These are phyloP conservation scores for Nymphalis c-album DNA, from an alignment of 2,888 invertebrate species.

Conservation along the genomic window DNA sequence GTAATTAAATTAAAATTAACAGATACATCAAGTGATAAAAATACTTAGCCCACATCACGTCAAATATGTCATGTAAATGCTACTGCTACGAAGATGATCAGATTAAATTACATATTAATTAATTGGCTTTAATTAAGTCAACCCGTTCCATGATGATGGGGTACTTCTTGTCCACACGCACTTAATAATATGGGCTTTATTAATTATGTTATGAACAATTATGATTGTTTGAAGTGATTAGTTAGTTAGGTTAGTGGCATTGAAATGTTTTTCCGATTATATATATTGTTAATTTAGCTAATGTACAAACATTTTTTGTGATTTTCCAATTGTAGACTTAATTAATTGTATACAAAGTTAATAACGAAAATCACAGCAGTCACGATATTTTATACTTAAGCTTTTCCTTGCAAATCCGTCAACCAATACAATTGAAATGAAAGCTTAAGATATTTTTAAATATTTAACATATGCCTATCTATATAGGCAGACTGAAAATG, in stretches of 20 bases:
- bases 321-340: no score
- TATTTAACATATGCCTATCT: no score
- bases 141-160: constrained; percentile 54
- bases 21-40: constrained; percentile 38
- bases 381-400: no score
- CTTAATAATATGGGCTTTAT: constrained; percentile 4
- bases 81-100: constrained; percentile 53
- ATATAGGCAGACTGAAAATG: no score
- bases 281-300: no score
- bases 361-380: no score
- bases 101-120: constrained; percentile 59
- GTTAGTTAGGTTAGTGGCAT: neutral
- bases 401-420: no score
- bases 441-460: no score
- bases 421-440: no score
- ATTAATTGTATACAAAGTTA: no score
- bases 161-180: constrained; percentile 25
- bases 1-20: constrained; percentile 39
- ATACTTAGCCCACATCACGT: constrained; percentile 59
- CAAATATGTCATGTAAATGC: constrained; percentile 65
- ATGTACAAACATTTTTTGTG: no score
- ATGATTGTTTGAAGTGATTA: constrained; percentile 17
- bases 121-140: constrained; percentile 66
- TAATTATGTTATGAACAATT: constrained; percentile 23
- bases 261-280: neutral